A percentile compares a stretch with the other conserved stretches of the same genome.
These are phyloP conservation scores for Charanyca ferruginea DNA, from an alignment of 2,888 invertebrate species.

Conservation along the genomic window DNA sequence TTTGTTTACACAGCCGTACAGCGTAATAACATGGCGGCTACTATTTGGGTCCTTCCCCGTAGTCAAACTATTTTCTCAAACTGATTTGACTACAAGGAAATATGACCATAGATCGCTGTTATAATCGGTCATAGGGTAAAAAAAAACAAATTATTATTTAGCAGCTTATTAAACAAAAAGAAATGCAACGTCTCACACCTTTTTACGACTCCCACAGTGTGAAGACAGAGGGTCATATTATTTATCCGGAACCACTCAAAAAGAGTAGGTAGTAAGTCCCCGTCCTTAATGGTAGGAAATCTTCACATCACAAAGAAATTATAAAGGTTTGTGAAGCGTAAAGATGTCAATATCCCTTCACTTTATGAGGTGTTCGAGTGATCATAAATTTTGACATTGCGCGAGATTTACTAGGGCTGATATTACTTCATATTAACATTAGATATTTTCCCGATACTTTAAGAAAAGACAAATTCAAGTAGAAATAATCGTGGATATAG, in stretches of 20 bases:
- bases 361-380: constrained; percentile 70
- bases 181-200: neutral
- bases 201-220: constrained; percentile 16
- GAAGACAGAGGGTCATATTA: constrained; percentile 22
- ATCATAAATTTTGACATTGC: constrained; percentile 53
- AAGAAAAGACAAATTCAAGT: neutral
- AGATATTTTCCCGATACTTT: neutral
- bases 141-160: no score
- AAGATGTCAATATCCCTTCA: constrained; percentile 63
- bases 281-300: no score
- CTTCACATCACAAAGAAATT: constrained; percentile 47
- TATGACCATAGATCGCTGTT: no score
- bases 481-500: no score
- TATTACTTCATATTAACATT: constrained; percentile 3
- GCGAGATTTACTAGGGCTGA: constrained; percentile 55
- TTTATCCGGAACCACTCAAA: constrained; percentile 23
- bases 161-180: no score
- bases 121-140: no score
- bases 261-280: neutral
- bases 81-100: no score
- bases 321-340: constrained; percentile 52
- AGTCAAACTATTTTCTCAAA: no score
- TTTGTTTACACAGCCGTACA: no score
- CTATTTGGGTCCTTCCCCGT: no score
- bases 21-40: no score